These are phyloP conservation scores for Prolemur simus DNA, from an alignment of 2,113 vertebrate species.

Conservation along the genomic window DNA sequence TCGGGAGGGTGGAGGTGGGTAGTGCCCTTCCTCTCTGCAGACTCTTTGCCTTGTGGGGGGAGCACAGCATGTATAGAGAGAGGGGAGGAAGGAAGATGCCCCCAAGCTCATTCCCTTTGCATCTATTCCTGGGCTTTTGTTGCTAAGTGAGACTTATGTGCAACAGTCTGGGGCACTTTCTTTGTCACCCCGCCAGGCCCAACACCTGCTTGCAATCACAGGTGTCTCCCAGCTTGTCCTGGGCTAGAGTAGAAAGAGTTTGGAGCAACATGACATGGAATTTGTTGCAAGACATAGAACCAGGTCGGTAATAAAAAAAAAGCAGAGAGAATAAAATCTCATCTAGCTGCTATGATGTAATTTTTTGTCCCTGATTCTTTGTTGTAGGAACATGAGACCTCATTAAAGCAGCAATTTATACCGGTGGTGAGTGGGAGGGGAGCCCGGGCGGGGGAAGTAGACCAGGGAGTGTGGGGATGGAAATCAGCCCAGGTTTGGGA, in stretches of 20 bases:
- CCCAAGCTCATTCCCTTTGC: background rate
- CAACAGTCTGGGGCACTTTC: background rate
- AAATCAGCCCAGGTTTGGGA: background rate
- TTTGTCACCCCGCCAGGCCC: background rate
- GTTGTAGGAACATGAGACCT: background rate
- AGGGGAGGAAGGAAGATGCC: background rate
- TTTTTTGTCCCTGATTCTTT: background rate
- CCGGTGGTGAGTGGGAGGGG: background rate
- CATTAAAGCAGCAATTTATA: background rate
- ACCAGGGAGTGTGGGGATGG: background rate
- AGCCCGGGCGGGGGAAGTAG: background rate
- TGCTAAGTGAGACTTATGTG: slow-evolving; percentile 10
- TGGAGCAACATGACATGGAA: background rate
- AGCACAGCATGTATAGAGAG: background rate
- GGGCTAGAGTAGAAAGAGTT: background rate
- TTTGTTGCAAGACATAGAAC: background rate
- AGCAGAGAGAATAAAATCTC: background rate
- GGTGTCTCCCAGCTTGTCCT: background rate
- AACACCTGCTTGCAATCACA: background rate
- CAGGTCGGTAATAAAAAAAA: background rate
- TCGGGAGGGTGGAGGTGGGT: background rate
- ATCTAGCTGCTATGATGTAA: background rate
- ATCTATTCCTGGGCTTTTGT: background rate
- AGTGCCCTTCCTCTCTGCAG: background rate
- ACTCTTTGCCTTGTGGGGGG: background rate